Base-by-base conservation (phyloP, 2,888 invertebrate genomes). In the Aporophyla lueneburgensis region DNA sequence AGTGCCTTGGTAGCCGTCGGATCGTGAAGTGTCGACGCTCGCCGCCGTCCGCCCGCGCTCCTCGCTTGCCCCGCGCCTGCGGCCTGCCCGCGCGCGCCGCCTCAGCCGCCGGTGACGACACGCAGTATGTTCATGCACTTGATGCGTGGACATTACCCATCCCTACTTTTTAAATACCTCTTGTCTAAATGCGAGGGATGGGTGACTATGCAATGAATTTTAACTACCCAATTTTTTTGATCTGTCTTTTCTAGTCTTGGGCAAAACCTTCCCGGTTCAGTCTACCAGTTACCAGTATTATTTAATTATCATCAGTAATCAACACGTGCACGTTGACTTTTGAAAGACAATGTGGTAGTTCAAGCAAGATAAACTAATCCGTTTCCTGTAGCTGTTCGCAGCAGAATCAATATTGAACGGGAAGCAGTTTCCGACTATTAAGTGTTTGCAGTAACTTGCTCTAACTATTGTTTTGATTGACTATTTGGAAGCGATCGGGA, bases 351-450 rank as follows among this genome's bases (percentile, higher is more conserved):
- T 56, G 63, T 61, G 49, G 21, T 54, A 69, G 27, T 56, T 68
- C 24, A 56, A 33, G 54, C 19, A 68, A 14, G 70, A 33, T 62
- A 59, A 80, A 84, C 71, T 63, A 59, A 40, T 19, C 27, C n/a
- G 81, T 59, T 83, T n/a, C 58, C 54, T 33, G 73, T 59, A 65
- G 51, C 72, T 65, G 40, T 80, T 53, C 58, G 12, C 40, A 61
- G 10, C 9, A 68, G 77, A 84, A 80, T 81, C 81, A 82, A 82
- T 85, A 85, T 85, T 69, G 85, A 81, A 81, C 24, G 5, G 51
- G 40, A 71, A 71, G 56, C 73, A 84, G 71, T 74, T 85, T 46
- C 81, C 69, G 71, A 81, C 67, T 80, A 69, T 71, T 65, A 68
- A 85, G 51, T 82, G 75, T 85, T 74, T 66, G 74, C 56, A 65